Evolutionary conservation across 2,888 invertebrate genomes (phyloP).

Genomic region (Thymelicus sylvestris): DNA sequence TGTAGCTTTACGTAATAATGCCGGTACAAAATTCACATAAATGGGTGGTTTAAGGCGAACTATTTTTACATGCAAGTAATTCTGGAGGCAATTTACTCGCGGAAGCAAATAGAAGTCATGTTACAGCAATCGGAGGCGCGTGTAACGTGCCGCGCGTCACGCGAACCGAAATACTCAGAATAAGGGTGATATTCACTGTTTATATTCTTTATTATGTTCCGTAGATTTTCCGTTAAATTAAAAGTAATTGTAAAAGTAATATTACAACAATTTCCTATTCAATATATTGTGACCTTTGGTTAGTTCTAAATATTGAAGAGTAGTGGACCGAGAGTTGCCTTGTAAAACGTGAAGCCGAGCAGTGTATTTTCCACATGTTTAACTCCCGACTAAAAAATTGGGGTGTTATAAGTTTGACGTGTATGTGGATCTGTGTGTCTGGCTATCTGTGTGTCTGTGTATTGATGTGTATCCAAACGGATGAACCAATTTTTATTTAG

Average conservation of each 20-base stretch:
- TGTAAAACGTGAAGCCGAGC: background rate
- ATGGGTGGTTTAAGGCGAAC: conserved; percentile 38
- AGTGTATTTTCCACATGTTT: background rate
- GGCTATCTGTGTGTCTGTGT: too few relatives aligned
- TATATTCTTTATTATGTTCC: conserved; percentile 21
- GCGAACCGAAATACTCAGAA: conserved; percentile 29
- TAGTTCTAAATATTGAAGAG: background rate
- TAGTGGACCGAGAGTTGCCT: background rate
- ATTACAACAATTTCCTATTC: background rate
- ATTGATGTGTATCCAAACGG: too few relatives aligned
- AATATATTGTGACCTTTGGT: background rate
- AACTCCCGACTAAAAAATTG: too few relatives aligned
- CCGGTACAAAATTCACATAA: conserved; percentile 34
- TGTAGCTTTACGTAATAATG: conserved; percentile 25
- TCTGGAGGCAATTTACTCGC: conserved; percentile 68
- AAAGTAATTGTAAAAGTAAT: background rate
- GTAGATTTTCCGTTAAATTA: conserved; percentile 4
- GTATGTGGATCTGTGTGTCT: too few relatives aligned
- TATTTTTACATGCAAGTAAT: conserved; percentile 53
- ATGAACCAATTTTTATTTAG: too few relatives aligned
- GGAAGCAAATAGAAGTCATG: conserved; percentile 71
- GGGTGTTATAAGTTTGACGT: too few relatives aligned
- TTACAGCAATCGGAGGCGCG: conserved; percentile 52
- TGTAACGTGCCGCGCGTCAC: conserved; percentile 40
- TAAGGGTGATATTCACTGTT: conserved; percentile 23